Evolutionary conservation across 2,113 vertebrate species (phyloP), one percentile per base, ranked within the genome.

Genomic region (Cryptomyrus ogoouensis): DNA sequence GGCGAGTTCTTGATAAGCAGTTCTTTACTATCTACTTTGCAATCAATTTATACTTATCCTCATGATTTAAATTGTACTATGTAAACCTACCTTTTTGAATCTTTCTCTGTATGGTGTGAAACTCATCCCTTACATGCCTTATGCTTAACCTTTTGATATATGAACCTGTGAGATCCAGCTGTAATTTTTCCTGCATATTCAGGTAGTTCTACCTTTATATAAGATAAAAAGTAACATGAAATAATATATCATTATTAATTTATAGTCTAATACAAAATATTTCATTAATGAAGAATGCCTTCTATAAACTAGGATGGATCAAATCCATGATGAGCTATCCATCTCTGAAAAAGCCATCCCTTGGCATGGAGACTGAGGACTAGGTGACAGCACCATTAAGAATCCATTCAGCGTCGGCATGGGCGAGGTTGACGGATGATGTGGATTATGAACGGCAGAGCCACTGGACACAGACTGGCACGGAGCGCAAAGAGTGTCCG

Each of bases 391-490:
- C 44, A 27, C 9, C 6, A 15, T 31, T 88, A 10, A 27, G 46
- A 42, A 56, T 62, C 21, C 70, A 17, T n/a, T 17, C 53, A 24
- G 52, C 39, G 19, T 13, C 10, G 19, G 9, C 50, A 80, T 31
- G 44, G 39, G 31, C 10, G 2, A 15, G 9, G 27, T 1, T 88
- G 89, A 89, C 19, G 83, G 77, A 88, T 83, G 35, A 49, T 47
- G 44, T 88, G n/a, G 83, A 88, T 90, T 89, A 88, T 27, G 52
- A 50, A 35, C n/a, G 80, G 70, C 80, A 84, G 83, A 17, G n/a
- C 5, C 5, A 24, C 62, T 90, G 19, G 4, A 77, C 8, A 15
- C 66, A 62, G 50, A 47, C 39, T 91, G 89, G 46, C 86, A 88
- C 49, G 0, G 10, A 13, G 3, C 2, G 50, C 88, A 7, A 19